Evolutionary conservation across 2,888 invertebrate genomes (phyloP), one percentile per base, ranked within the genome.

Genomic region (Ichneumon xanthorius): DNA sequence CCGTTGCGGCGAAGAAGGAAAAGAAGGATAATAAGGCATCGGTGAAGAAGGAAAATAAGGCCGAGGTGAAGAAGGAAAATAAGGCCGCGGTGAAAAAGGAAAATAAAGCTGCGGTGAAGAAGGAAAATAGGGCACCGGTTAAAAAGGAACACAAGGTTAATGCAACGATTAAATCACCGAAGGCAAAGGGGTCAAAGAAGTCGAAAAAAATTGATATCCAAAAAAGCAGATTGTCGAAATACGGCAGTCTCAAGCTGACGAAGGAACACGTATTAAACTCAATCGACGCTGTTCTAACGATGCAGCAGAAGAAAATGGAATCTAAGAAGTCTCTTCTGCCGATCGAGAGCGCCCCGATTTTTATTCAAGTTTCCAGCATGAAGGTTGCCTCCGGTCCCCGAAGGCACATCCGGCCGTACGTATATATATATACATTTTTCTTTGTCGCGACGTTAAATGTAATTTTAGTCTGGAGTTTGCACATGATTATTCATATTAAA

Each of bases 401-500:
- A 79, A 95, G 96, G 80, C 95, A 96, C 87, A 93, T 96, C 4
- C 95, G 96, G 93, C 94, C 97, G 95, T 96, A 94, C 95, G 96
- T 95, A 90, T 73, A 22, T 22, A 16, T 9, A 9, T 14, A 70
- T 33, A 33, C 7, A 40, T 40, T 40, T 40, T 40, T 40, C 40
- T 61, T 6, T 48, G 19, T n/a, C 72, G 9, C 4, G 14, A 40
- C 72, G 73, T 61, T 67, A 11, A 11, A 40, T 11, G 40, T 6
- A 40, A 40, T 3, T 40, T 40, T 58, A 58, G 5, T 0, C 37
- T 1, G 82, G 26, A 45, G 37, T 76, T 72, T 82, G 9, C 82
- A 89, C 77, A 91, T 92, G 90, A 92, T 93, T 92, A 92, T 87
- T 78, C 58, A 30, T 80, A 40, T 87, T 85, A 84, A 68, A 86